Evolutionary conservation across 2,113 vertebrate species (phyloP).

Genomic region (Octodon degus): DNA sequence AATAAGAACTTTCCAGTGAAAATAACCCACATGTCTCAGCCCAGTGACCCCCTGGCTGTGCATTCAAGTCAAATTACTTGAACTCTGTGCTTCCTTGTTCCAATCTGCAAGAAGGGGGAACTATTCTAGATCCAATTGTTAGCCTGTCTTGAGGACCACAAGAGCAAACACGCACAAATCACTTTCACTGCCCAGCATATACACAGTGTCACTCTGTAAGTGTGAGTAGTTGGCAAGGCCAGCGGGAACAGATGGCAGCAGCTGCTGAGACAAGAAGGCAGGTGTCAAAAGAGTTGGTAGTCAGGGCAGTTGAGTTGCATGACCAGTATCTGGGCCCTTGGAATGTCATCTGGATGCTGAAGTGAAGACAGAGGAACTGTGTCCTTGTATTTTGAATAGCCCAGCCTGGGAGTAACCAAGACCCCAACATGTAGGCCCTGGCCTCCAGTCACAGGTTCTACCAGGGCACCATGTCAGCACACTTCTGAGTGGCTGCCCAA

Average conservation of each 20-base stretch:
- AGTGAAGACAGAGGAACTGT: neutral
- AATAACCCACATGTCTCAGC: neutral
- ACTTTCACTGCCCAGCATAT: neutral
- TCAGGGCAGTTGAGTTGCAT: neutral
- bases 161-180: neutral
- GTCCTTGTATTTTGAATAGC: neutral
- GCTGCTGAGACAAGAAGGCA: neutral
- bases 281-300: neutral
- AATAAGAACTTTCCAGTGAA: neutral
- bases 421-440: neutral
- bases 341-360: neutral
- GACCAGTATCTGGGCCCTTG: neutral
- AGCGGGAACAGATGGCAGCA: neutral
- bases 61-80: neutral
- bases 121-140: neutral
- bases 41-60: neutral
- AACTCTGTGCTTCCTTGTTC: neutral
- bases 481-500: neutral
- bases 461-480: neutral
- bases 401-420: neutral
- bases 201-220: fast-evolving
- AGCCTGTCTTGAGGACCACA: neutral
- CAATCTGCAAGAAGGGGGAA: neutral
- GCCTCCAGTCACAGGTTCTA: neutral
- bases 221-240: neutral